These are phyloP conservation scores for Parasteatoda lunata DNA, from an alignment of 2,888 invertebrate species.

Conservation along the genomic window DNA sequence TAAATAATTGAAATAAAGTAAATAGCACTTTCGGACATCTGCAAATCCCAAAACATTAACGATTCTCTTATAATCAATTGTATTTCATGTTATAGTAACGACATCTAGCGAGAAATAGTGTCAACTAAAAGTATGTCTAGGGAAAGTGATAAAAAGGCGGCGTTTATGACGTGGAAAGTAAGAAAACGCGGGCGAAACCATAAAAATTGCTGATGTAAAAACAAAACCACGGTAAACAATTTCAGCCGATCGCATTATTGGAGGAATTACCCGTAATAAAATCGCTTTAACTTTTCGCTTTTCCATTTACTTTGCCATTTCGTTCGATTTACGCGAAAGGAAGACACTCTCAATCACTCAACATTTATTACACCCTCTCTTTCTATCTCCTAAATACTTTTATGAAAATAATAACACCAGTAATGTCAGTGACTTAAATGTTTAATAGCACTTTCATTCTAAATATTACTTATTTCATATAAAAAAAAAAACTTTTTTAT, in stretches of 20 bases:
- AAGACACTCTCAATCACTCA: constrained; percentile 11
- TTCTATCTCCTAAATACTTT: not conserved
- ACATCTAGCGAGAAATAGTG: constrained; percentile 36
- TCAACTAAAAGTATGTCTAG: constrained; percentile 38
- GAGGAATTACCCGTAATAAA: constrained; percentile 51
- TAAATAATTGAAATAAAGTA: too few species aligned
- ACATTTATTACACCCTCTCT: not conserved
- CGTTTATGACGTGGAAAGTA: constrained; percentile 65
- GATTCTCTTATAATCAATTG: too few species aligned
- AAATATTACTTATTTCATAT: too few species aligned
- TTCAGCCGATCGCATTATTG: constrained; percentile 37
- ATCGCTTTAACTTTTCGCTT: constrained; percentile 19
- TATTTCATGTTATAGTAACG: constrained; percentile 14
- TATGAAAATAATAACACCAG: not conserved
- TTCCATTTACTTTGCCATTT: constrained; percentile 34
- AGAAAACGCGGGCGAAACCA: constrained; percentile 25
- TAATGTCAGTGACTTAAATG: not conserved
- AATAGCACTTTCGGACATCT: too few species aligned
- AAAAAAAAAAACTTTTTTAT: too few species aligned
- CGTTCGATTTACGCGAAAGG: constrained; percentile 3
- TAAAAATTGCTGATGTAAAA: constrained; percentile 58
- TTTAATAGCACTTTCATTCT: too few species aligned
- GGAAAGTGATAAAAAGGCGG: constrained; percentile 33
- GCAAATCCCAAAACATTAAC: too few species aligned
- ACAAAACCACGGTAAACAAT: constrained; percentile 49